Base-by-base conservation (phyloP, 2,113 vertebrate species). In the Spea bombifrons region DNA sequence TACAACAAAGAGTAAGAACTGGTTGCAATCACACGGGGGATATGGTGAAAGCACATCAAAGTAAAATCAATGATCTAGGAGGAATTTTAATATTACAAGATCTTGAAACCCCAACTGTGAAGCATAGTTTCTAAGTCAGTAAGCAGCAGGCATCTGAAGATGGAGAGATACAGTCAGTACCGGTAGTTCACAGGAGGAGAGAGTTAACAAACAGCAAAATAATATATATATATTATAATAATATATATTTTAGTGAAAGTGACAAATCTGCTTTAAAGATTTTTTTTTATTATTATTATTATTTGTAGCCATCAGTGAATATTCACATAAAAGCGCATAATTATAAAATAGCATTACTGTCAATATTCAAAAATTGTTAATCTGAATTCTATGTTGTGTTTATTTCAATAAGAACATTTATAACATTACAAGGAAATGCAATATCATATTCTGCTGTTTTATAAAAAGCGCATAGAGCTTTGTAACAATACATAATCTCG, bases 81-180 rank as follows among this genome's bases (percentile, higher is more conserved):
- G 69, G 59, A 78, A 64, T 66, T 72, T 78, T 71, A 78, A 78
- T 78, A 78, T 78, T 78, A 78, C 59, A 78, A 78, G 69, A 78
- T 78, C 68, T 61, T 71, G 76, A 17, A 72, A 69, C 66, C 47
- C 75, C 75, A 76, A 76, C 75, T 76, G 75, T 59, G 75, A 76
- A 69, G 76, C 61, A 46, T n/a, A 66, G 68, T 43, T 72, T 55
- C 16, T 52, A 61, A 78, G 76, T 72, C 61, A 72, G 50, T 66
- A 72, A 66, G 76, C 76, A 78, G 65, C 76, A 78, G 76, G 76
- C 49, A 13, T 55, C 15, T 16, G 8, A 57, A 48, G 53, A 72
- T 59, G 15, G 16, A 50, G 10, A 66, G 75, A 59, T 53, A 47
- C 46, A 69, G 47, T 71, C 46, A 69, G 47, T 71, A 71, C 59